Evolutionary conservation across 2,888 invertebrate species (phyloP), one percentile per base, ranked within the genome.

Genomic region (Pilophorus perplexus): DNA sequence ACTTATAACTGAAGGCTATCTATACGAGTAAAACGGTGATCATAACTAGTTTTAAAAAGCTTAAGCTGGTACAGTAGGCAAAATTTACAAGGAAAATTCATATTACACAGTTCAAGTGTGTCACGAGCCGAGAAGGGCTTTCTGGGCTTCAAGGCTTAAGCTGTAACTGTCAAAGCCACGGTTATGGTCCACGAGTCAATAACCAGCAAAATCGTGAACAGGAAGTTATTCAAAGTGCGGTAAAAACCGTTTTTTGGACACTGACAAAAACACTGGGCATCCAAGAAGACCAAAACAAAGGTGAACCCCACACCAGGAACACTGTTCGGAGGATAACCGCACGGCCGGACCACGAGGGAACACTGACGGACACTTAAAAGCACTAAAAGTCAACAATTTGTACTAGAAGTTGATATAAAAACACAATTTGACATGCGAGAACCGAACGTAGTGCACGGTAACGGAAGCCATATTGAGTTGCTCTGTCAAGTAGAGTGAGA

Each of bases 401-500:
- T 37, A n/a, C 8, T 37, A 25, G 37, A 37, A 54, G 54, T 54
- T 54, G 33, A 54, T 54, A 52, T n/a, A 64, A 64, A 48, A 37
- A 48, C 64, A 50, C 64, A 38, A 64, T 50, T 50, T 50, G 37
- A 50, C 48, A 42, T 37, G 50, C 33, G 64, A 50, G 50, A 40
- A 50, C 60, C 33, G 33, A 64, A 33, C 64, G 64, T 64, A 48
- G 64, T 50, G 64, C 52, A 64, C 64, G 55, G 54, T 65, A 65
- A 65, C 65, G 65, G 65, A 65, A 65, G 65, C 65, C 65, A 65
- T 65, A 65, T 65, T 65, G 65, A 65, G 65, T 65, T 54, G 55
- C 55, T 54, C 65, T 65, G 65, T 65, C 65, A 65, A 65, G 64
- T 60, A 60, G 46, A 60, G 44, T 25, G 60, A 60, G 60, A 60